Evolutionary conservation across 2,113 vertebrate species (phyloP).

Genomic region (Campylomormyrus tamandua): DNA sequence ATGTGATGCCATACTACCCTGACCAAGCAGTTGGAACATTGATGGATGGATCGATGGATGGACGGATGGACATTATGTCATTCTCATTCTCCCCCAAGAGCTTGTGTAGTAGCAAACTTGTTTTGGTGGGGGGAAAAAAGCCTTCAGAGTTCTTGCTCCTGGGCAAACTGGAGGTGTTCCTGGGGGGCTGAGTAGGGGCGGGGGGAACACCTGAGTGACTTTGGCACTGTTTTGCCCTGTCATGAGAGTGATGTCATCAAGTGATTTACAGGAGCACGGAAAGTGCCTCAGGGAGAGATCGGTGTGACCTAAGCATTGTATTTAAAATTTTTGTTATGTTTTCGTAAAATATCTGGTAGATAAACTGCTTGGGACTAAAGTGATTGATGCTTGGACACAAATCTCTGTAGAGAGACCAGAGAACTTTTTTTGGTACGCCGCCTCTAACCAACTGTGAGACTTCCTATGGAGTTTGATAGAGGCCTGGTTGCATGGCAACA

Average conservation of each 20-base stretch:
- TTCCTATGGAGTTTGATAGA: not conserved
- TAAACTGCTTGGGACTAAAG: not conserved
- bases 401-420: not conserved
- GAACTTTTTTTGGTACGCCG: not conserved
- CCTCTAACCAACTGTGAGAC: not conserved
- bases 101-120: not conserved
- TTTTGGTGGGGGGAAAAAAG: not conserved
- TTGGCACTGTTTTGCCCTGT: too few species aligned
- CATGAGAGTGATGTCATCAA: not conserved
- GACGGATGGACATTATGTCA: not conserved
- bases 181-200: not conserved
- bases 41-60: not conserved
- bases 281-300: not conserved
- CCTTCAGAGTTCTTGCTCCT: not conserved
- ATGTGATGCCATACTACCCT: not conserved
- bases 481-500: constrained; percentile 12
- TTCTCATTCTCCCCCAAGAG: not conserved
- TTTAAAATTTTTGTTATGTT: not conserved
- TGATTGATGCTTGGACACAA: not conserved
- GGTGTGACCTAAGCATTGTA: not conserved
- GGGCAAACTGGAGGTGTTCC: not conserved
- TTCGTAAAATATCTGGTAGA: not conserved
- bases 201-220: too few species aligned
- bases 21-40: not conserved
- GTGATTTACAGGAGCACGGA: not conserved